Evolutionary conservation across 2,888 invertebrate genomes (phyloP), one percentile per base, ranked within the genome.

Genomic region (Liopterus haemorrhoidalis): DNA sequence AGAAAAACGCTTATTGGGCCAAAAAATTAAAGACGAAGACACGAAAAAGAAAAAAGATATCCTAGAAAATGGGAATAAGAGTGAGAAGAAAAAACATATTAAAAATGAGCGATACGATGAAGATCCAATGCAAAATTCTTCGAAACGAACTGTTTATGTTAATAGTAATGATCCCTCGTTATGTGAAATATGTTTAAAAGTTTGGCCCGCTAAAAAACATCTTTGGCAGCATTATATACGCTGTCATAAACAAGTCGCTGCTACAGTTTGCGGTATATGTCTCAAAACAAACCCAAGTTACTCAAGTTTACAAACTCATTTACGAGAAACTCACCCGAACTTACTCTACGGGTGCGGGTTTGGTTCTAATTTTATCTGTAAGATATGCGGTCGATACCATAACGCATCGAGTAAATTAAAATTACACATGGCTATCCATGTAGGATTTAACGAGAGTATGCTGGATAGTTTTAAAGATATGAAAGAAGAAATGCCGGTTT

Each of bases 221-320:
- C 60, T 77, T 1, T 78, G 77, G 77, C 76, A 76, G 54, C 77
- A 78, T 58, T 64, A 76, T n/a, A 70, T 71, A 25, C 66, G 77
- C 5, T 76, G 75, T 54, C 77, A 77, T 57, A 70, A 74, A 37
- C 60, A 67, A 6, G 74, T 72, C 24, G 76, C 76, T 1, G 75
- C 75, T 0, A 74, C 75, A 0, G 74, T 76, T 1, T 77, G 76
- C 48, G 77, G 77, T 0, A 75, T 77, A 25, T 77, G 77, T 49
- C 57, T 77, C 24, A 73, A 75, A 55, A 68, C 75, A 1, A 76
- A 75, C 55, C 60, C 65, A 3, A 68, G 64, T 25, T 77, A 77
- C 51, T 62, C 65, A 12, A 62, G 67, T 28, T 59, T 78, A 5
- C 69, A 72, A 32, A 58, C 65, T n/a, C 74, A 74, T 51, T 53